Evolutionary conservation across 2,797 vertebrate species (phyloP).

Genomic region (Sciaenops ocellatus): DNA sequence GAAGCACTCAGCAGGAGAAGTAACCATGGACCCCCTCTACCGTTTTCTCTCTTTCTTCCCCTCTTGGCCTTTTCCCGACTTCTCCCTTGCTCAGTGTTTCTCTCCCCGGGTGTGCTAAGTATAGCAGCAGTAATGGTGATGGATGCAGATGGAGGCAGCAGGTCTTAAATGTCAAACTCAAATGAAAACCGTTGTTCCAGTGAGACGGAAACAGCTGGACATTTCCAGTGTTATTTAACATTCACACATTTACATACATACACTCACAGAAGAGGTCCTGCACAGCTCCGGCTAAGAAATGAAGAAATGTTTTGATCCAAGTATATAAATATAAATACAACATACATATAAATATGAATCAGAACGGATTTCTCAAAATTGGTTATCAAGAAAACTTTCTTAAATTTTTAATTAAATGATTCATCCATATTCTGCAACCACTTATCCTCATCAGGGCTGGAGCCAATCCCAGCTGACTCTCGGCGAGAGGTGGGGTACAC

Average conservation of each 20-base stretch:
- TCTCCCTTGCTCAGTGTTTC: slow-evolving; percentile 22
- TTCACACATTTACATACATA: slow-evolving; percentile 18
- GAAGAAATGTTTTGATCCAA: neutral
- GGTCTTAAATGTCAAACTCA: slow-evolving; percentile 79
- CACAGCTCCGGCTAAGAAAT: neutral
- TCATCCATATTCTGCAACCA: too few species aligned
- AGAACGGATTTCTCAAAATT: too few species aligned
- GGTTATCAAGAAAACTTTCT: too few species aligned
- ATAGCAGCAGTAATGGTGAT: slow-evolving; percentile 74
- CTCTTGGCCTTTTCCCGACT: slow-evolving; percentile 42
- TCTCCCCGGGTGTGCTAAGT: slow-evolving; percentile 55
- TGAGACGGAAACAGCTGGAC: slow-evolving; percentile 71
- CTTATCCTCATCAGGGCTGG: too few species aligned
- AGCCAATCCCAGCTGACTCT: too few species aligned
- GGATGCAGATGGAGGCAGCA: slow-evolving; percentile 75
- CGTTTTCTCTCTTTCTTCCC: slow-evolving; percentile 34
- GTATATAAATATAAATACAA: too few species aligned
- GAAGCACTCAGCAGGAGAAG: slow-evolving; percentile 70
- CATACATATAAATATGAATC: too few species aligned
- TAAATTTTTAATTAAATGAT: too few species aligned
- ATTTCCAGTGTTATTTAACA: slow-evolving; percentile 61
- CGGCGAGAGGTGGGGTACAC: too few species aligned
- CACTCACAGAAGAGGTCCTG: slow-evolving; percentile 3
- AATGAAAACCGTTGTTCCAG: slow-evolving; percentile 74
- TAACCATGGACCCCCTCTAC: slow-evolving; percentile 49